These are phyloP conservation scores for Athene cunicularia DNA, from an alignment of 2,113 vertebrate genomes.

Conservation along the genomic window DNA sequence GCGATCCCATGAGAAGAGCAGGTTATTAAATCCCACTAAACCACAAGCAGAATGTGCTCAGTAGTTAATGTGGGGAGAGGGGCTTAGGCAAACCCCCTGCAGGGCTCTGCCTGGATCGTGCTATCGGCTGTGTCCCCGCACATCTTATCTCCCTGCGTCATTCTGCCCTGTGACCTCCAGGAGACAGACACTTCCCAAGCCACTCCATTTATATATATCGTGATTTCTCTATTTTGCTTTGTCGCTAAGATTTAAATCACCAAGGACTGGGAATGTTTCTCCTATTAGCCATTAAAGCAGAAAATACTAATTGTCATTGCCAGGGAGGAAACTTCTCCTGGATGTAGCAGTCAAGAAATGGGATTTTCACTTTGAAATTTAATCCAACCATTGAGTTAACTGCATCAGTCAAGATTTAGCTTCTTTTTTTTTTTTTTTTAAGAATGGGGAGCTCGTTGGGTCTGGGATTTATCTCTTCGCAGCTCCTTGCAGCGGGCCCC, in stretches of 20 bases:
- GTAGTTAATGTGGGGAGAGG: accelerated
- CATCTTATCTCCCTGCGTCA: neutral
- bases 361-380: neutral
- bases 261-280: neutral
- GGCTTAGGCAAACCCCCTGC: neutral
- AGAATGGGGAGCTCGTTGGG: neutral
- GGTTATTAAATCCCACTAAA: neutral
- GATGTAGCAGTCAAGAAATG: neutral
- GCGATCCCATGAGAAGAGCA: neutral
- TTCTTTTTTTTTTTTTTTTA: neutral
- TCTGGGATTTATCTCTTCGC: neutral
- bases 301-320: neutral
- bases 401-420: neutral
- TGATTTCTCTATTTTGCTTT: accelerated
- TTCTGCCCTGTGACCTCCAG: neutral
- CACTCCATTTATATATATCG: accelerated
- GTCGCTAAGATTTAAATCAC: neutral
- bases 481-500: neutral
- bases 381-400: neutral
- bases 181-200: neutral
- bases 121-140: neutral
- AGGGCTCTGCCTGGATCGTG: neutral
- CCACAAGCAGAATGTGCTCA: accelerated
- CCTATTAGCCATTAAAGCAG: neutral
- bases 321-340: slow-evolving; percentile 2